Conservation (phyloP, 1,140 invertebrate genomes). For the Pogonomyrmex barbatus region DNA sequence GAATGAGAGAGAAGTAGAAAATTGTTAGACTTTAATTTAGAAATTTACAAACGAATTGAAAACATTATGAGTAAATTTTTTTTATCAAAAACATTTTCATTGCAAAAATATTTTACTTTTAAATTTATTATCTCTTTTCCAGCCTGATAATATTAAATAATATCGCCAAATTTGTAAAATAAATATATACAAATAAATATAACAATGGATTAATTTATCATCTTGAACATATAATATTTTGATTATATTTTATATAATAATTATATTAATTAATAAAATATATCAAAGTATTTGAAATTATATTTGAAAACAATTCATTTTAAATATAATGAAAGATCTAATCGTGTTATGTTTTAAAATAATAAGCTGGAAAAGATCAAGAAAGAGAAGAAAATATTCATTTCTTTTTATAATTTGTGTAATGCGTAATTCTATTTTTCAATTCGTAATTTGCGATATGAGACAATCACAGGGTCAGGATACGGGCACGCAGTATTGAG, state of each 20-base stretch:
- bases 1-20: constrained; percentile 31
- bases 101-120: constrained; percentile 3
- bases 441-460: background rate
- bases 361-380: background rate
- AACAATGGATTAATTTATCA: background rate
- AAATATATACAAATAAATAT: background rate
- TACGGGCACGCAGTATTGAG: constrained; percentile 46
- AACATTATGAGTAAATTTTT: background rate
- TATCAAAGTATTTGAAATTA: background rate
- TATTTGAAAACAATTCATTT: background rate
- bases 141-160: background rate
- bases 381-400: background rate
- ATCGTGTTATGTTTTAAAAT: background rate
- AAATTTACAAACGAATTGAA: constrained; percentile 46
- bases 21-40: constrained; percentile 29
- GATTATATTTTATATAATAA: background rate
- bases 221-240: background rate
- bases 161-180: background rate
- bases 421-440: background rate
- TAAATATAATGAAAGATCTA: constrained; percentile 1
- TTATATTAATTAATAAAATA: constrained; percentile 11
- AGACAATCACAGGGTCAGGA: background rate
- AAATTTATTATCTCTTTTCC: constrained; percentile 7
- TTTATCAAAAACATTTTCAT: background rate
- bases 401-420: constrained; percentile 25